Base-by-base conservation (phyloP, 2,888 invertebrate species). In the Aromia moschata region DNA sequence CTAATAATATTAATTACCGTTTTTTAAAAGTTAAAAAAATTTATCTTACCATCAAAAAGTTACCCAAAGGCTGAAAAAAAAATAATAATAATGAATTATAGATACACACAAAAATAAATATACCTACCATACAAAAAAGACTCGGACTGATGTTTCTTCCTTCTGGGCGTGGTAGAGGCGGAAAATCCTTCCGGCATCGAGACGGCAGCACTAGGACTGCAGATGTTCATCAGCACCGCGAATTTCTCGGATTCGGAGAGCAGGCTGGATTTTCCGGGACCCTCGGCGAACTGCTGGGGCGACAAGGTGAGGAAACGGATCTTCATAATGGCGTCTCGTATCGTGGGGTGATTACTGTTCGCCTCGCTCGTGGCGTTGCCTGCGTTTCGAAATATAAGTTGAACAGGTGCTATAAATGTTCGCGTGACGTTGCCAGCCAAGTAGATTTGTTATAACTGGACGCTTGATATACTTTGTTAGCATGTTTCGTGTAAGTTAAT, bases 251-350 rank as follows among this genome's bases (percentile, higher is more conserved):
- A 85, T 77, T 92, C 89, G 0, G 88, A 85, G 17, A 94, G 83
- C 5, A 93, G 80, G n/a, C 84, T 81, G 10, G 92, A 92, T 46
- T 88, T 84, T 0, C 91, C 92, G 0, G 93, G 92, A 0, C 92
- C 91, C 71, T 91, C 90, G 0, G 93, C 92, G 77, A 94, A 93
- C 81, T 93, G 90, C 75, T 91, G 88, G 0, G 93, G 90, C 0
- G 88, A 87, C 67, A 94, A 81, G 0, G 91, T 92, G 9, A 93
- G 83, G 80, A 93, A 93, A 16, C 93, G 85, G 60, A 94, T 89
- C 80, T 92, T 91, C 74, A 87, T 87, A 1, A 93, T 83, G 0
- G 89, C 89, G 69, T 87, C 86, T 1, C 90, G 83, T 56, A 89
- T 81, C 12, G 85, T 82, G 15, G 78, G 78, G 59, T 72, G 74